These are phyloP conservation scores for Enteromius viviparus DNA, from an alignment of 2,797 vertebrate species.

Conservation along the genomic window DNA sequence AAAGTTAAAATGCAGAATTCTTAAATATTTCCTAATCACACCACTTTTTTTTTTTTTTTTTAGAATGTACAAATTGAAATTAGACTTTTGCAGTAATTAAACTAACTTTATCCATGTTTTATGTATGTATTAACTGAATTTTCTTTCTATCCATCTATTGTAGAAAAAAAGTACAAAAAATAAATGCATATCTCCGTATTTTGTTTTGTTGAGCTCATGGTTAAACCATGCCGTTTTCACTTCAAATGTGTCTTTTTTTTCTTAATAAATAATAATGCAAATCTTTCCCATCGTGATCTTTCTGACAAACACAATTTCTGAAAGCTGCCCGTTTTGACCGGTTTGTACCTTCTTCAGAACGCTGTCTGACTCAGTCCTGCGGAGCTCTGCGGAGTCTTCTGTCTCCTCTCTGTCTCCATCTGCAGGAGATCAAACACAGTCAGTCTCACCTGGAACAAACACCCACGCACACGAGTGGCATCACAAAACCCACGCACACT, in stretches of 20 bases:
- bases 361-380: constrained; percentile 92
- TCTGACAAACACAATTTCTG: constrained; percentile 17
- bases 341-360: constrained; percentile 88
- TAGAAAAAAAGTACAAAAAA: no score
- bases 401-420: constrained; percentile 87
- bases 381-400: constrained; percentile 86
- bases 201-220: background rate
- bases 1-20: background rate
- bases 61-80: background rate
- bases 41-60: background rate
- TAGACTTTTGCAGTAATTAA: background rate
- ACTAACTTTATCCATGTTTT: background rate
- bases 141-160: no score
- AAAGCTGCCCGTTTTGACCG: constrained; percentile 19
- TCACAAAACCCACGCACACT: background rate
- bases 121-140: no score
- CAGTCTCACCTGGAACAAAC: constrained; percentile 1
- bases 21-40: background rate
- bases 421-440: constrained; percentile 62
- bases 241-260: background rate
- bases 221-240: background rate
- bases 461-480: background rate
- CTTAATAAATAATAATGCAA: background rate
- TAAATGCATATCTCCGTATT: no score
- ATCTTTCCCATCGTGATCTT: background rate